These are phyloP conservation scores for Recurvirostra avosetta DNA, from an alignment of 2,113 vertebrate species.

Conservation along the genomic window DNA sequence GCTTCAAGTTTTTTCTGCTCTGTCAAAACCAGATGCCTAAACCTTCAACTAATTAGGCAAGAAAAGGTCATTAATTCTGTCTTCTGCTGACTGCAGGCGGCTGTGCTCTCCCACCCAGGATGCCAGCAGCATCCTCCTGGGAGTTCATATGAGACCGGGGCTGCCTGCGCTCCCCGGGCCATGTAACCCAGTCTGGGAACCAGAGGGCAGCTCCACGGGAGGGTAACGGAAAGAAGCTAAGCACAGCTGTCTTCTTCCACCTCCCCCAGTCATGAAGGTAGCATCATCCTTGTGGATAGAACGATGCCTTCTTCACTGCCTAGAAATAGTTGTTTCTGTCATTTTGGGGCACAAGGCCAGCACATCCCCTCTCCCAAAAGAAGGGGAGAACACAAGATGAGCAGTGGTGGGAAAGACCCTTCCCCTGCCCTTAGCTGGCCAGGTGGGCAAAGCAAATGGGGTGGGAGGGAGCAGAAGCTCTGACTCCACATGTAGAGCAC, in stretches of 20 bases:
- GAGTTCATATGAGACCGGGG: rapidly evolving
- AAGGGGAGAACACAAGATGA: background rate
- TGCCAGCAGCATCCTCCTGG: background rate
- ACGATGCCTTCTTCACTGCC: too few species aligned
- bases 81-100: background rate
- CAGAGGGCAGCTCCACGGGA: rapidly evolving
- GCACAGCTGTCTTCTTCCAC: background rate
- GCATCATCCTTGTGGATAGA: background rate
- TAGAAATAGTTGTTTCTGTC: background rate
- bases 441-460: background rate
- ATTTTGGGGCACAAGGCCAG: background rate
- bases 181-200: background rate
- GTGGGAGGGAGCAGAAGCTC: background rate
- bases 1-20: background rate
- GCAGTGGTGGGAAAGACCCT: background rate
- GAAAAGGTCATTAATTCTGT: constrained; percentile 6
- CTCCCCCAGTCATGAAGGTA: background rate
- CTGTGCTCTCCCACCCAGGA: background rate
- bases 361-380: rapidly evolving
- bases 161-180: rapidly evolving
- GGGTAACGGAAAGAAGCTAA: background rate
- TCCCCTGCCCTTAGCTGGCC: background rate
- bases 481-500: background rate
- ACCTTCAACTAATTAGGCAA: background rate
- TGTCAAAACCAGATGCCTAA: constrained; percentile 13